Conservation (phyloP, 1,140 invertebrate species). For the Drosophila aff. region DNA sequence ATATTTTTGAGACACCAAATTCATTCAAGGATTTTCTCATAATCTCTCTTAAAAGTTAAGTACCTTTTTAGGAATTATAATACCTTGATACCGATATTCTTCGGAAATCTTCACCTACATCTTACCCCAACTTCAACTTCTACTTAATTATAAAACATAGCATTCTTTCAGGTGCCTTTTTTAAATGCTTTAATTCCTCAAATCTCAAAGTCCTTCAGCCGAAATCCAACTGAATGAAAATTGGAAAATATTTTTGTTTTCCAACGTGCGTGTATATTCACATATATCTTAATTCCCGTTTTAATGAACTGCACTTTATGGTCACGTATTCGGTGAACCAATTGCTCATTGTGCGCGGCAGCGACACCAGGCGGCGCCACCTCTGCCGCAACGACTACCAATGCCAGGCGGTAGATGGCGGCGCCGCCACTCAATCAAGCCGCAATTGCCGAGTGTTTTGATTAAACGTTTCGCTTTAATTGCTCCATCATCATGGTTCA, state of each 20-base stretch:
- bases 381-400: background rate
- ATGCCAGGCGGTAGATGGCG: slow-evolving; percentile 16
- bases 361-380: slow-evolving; percentile 19
- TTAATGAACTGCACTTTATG: slow-evolving; percentile 15
- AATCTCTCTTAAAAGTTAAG: no score
- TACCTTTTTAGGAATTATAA: no score
- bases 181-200: background rate
- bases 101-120: no score
- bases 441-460: slow-evolving; percentile 32
- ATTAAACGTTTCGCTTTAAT: slow-evolving; percentile 63
- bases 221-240: background rate
- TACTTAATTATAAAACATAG: no score
- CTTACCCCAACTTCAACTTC: no score
- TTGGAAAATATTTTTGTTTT: slow-evolving; percentile 6
- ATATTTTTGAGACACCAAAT: no score
- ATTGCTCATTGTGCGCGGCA: slow-evolving; percentile 7
- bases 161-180: background rate
- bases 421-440: slow-evolving; percentile 33
- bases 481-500: slow-evolving; percentile 44
- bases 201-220: background rate
- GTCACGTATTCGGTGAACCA: slow-evolving; percentile 5
- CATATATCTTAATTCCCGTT: slow-evolving; percentile 1
- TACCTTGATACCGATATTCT: no score
- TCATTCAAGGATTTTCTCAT: no score
- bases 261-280: no score